These are phyloP conservation scores for Cataglyphis altisquamis DNA, from an alignment of 2,888 invertebrate genomes.

Conservation along the genomic window DNA sequence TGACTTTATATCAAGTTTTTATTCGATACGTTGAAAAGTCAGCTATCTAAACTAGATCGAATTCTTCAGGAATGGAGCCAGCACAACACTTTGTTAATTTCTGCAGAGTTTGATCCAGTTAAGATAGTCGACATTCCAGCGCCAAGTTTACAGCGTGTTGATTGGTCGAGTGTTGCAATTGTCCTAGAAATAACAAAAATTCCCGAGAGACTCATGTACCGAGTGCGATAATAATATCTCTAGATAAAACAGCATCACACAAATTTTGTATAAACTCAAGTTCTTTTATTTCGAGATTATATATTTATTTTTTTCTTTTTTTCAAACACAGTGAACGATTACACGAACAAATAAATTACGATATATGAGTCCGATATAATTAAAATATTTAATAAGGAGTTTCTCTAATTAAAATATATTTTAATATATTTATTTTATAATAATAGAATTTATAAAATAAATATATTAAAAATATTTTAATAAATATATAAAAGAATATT, in stretches of 20 bases:
- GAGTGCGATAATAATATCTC: neutral
- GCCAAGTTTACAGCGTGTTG: slow-evolving; percentile 40
- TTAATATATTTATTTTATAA: too few species aligned
- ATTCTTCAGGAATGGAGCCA: slow-evolving; percentile 40
- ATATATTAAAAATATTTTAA: too few species aligned
- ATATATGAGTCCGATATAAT: neutral
- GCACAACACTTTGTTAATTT: slow-evolving; percentile 41
- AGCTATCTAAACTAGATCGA: slow-evolving; percentile 42
- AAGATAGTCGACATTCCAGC: slow-evolving; percentile 49
- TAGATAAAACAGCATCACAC: neutral
- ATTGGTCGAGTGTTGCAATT: slow-evolving; percentile 37
- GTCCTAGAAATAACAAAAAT: slow-evolving; percentile 24
- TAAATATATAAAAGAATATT: neutral
- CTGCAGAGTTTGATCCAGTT: slow-evolving; percentile 47
- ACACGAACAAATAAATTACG: neutral
- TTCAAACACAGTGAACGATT: neutral
- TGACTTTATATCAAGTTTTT: slow-evolving; percentile 22
- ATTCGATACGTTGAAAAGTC: slow-evolving; percentile 25
- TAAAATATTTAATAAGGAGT: too few species aligned
- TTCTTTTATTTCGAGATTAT: neutral
- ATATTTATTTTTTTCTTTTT: neutral
- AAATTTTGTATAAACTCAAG: neutral
- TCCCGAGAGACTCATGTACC: neutral
- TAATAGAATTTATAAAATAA: too few species aligned
- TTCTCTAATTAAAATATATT: too few species aligned